Base-by-base conservation (phyloP, 2,888 invertebrate species). In the Trissonchulus latispiculum region DNA sequence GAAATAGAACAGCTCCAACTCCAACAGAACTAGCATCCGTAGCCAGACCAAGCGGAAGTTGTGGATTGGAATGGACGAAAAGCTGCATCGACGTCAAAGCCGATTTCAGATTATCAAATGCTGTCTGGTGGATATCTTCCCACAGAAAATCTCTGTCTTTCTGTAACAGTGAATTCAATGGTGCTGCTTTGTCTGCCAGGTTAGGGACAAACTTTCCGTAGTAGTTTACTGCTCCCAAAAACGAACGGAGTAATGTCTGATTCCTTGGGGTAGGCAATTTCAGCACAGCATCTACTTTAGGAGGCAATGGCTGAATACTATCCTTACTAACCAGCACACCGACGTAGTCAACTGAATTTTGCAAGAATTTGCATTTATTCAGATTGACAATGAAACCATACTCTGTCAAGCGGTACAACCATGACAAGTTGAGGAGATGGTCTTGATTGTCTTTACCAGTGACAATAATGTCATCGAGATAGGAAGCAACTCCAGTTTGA, bases 331-430 rank as follows among this genome's bases (percentile, higher is more conserved):
- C n/a, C n/a, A n/a, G n/a, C n/a, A n/a, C n/a, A n/a, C n/a, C n/a
- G n/a, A n/a, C n/a, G n/a, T n/a, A n/a, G n/a, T n/a, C n/a, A n/a
- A n/a, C n/a, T n/a, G n/a, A n/a, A n/a, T 72, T 72, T n/a, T 73
- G 71, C 28, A 77, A 59, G 71, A 78, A 79, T 32, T 70, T 68
- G 70, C 78, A 80, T 66, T 80, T 79, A 8, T 74, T 76, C 33
- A 71, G 73, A 32, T 77, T 77, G 1, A 78, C 71, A 8, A 75
- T 72, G 48, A 78, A 71, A 23, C 77, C 77, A 36, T 73, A 74
- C 28, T 72, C 70, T 31, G 73, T 69, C 32, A 80, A 72, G 48
- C 76, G 70, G 29, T 69, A 66, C 3, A 79, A 74, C 23, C 61
- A 28, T 31, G 48, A 37, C 15, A 78, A 61, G 36, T 75, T 76